These are phyloP conservation scores for Pygocentrus nattereri DNA, from an alignment of 2,797 vertebrate species.

Conservation along the genomic window DNA sequence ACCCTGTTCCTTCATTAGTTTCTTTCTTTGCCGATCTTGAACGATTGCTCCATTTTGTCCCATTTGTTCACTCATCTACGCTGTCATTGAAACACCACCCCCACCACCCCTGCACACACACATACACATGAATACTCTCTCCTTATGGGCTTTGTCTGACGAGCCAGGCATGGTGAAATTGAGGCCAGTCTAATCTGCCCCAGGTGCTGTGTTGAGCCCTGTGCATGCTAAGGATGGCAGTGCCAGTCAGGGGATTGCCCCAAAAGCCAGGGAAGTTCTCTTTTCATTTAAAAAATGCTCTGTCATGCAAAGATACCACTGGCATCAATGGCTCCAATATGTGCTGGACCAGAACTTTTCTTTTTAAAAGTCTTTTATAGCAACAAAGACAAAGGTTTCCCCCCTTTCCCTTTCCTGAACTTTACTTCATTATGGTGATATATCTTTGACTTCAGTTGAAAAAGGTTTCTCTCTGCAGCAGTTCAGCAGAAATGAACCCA, in stretches of 20 bases:
- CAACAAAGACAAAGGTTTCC: neutral
- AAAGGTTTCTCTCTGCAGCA: neutral
- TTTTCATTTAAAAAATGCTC: conserved; percentile 38
- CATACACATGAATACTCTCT: conserved; percentile 1
- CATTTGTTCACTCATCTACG: conserved; percentile 61
- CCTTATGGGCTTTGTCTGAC: conserved; percentile 65
- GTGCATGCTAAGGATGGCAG: conserved; percentile 62
- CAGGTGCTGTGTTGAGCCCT: conserved; percentile 61
- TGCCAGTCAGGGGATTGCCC: conserved; percentile 46
- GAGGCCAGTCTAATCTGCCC: conserved; percentile 71
- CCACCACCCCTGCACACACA: conserved; percentile 29
- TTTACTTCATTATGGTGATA: conserved; percentile 3
- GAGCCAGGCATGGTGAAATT: conserved; percentile 67
- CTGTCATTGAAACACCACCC: conserved; percentile 60
- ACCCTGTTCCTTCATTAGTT: conserved; percentile 16
- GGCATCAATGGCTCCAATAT: conserved; percentile 10
- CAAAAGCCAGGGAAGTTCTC: conserved; percentile 49
- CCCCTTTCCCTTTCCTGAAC: neutral
- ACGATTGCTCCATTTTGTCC: conserved; percentile 47
- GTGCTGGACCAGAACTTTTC: neutral
- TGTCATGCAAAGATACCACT: conserved; percentile 19
- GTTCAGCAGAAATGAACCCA: neutral
- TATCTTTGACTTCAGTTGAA: neutral
- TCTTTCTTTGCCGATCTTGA: conserved; percentile 45
- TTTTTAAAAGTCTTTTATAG: conserved; percentile 9